Evolutionary conservation across 2,113 vertebrate species (phyloP).

Genomic region (Lipotes vexillifer): DNA sequence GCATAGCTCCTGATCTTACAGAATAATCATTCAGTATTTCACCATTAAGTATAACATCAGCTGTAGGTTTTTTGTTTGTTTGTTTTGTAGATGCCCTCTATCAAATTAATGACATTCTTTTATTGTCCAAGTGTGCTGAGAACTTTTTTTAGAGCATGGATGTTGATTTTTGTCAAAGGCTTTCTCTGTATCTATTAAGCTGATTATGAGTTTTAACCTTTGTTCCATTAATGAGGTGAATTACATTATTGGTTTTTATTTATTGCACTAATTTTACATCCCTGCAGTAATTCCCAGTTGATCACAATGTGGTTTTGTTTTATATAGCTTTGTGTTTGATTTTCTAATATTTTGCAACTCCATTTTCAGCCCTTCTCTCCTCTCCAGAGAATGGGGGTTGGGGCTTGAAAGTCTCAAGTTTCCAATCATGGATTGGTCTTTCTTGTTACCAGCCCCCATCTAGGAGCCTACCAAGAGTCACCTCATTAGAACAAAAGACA

Average conservation of each 20-base stretch:
- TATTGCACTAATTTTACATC: not conserved
- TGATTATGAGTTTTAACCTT: not conserved
- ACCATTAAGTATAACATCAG: not conserved
- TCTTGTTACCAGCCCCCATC: not conserved
- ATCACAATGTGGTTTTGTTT: not conserved
- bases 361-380: not conserved
- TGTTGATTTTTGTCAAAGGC: not conserved
- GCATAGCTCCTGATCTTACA: not conserved
- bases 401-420: not conserved
- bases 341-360: not conserved
- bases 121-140: not conserved
- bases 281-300: not conserved
- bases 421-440: not conserved
- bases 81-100: not conserved
- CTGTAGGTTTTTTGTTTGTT: not conserved
- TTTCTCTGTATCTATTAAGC: not conserved
- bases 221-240: not conserved
- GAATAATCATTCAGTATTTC: not conserved
- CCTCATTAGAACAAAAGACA: not conserved
- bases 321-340: not conserved
- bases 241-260: constrained; percentile 27
- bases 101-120: not conserved
- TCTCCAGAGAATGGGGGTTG: not conserved
- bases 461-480: not conserved
- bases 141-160: not conserved